Conservation (phyloP, 2,888 invertebrate species). For the Ophion slaviceki region DNA sequence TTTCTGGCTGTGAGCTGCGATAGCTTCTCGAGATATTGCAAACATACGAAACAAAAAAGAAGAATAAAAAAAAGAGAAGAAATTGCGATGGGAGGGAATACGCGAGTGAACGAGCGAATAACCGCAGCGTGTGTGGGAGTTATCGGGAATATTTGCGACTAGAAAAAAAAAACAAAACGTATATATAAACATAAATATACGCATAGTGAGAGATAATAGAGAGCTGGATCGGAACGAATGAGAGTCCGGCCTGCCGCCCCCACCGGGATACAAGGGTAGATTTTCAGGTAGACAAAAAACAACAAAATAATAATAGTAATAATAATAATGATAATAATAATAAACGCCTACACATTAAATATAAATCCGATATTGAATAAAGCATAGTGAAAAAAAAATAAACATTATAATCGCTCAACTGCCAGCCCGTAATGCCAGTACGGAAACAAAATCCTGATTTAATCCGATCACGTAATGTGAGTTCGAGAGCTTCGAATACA, state of each 20-base stretch:
- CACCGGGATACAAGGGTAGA: slow-evolving; percentile 83
- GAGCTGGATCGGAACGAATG: slow-evolving; percentile 51
- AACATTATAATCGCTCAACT: slow-evolving; percentile 53
- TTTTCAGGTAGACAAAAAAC: slow-evolving; percentile 71
- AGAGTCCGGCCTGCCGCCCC: slow-evolving; percentile 66
- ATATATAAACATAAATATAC: slow-evolving; percentile 3
- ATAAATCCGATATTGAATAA: slow-evolving; percentile 55
- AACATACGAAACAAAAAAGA: slow-evolving; percentile 41
- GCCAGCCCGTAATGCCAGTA: slow-evolving; percentile 32
- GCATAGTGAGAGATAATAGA: slow-evolving; percentile 43
- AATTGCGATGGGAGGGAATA: slow-evolving; percentile 38
- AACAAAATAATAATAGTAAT: slow-evolving; percentile 51
- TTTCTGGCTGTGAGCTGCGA: slow-evolving; percentile 79
- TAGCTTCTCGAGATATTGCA: slow-evolving; percentile 68
- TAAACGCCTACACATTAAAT: slow-evolving; percentile 69
- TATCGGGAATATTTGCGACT: slow-evolving; percentile 54
- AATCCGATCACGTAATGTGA: slow-evolving; percentile 16
- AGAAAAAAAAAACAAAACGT: slow-evolving; percentile 36
- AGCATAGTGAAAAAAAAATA: slow-evolving; percentile 13
- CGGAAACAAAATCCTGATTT: slow-evolving; percentile 1
- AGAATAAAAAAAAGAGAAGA: slow-evolving; percentile 28
- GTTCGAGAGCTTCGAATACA: background rate
- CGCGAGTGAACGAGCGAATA: slow-evolving; percentile 38
- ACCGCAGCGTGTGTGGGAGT: slow-evolving; percentile 40
- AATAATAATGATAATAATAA: slow-evolving; percentile 52